A percentile compares a stretch with the other conserved stretches of the same genome.
phyloP scores from a whole-genome alignment of 2,888 invertebrate species.

The Plagiodera versicolora region DNA sequence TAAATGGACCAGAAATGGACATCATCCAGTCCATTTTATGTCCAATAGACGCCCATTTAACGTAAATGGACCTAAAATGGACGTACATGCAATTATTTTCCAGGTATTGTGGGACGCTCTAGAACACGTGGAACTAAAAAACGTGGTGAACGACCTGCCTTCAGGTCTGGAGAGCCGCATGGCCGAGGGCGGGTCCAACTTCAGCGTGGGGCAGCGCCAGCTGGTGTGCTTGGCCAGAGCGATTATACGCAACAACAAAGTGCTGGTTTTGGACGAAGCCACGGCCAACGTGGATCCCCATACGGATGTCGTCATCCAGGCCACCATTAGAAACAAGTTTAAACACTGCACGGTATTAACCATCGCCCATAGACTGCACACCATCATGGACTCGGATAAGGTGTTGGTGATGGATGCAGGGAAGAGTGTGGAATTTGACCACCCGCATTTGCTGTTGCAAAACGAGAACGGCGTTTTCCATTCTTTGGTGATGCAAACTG shows the following conservation, averaged over 20 bases:
- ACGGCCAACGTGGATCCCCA: constrained; percentile 81
- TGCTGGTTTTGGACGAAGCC: constrained; percentile 65
- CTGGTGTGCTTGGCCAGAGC: constrained; percentile 70
- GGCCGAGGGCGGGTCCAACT: constrained; percentile 67
- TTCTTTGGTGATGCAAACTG: constrained; percentile 69
- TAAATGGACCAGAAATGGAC: too few species aligned
- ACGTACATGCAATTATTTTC: constrained; percentile 3
- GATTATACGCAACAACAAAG: constrained; percentile 54
- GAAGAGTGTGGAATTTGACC: constrained; percentile 71
- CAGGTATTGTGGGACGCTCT: constrained; percentile 75
- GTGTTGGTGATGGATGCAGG: constrained; percentile 77
- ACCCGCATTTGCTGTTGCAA: constrained; percentile 68
- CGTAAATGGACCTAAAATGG: too few species aligned
- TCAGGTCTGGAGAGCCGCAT: constrained; percentile 69
- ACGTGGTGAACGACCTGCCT: constrained; percentile 54
- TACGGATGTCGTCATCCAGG: constrained; percentile 76
- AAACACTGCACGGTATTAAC: constrained; percentile 79
- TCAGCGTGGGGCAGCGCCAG: constrained; percentile 62
- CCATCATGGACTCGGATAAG: constrained; percentile 84
- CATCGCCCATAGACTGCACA: constrained; percentile 81
- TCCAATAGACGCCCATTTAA: too few species aligned
- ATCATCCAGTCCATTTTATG: too few species aligned
- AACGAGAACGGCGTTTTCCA: constrained; percentile 37
- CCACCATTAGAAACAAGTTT: constrained; percentile 74
- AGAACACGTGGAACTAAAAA: constrained; percentile 78